Conservation (phyloP, 2,113 vertebrate genomes). For the Arizona elegans region DNA sequence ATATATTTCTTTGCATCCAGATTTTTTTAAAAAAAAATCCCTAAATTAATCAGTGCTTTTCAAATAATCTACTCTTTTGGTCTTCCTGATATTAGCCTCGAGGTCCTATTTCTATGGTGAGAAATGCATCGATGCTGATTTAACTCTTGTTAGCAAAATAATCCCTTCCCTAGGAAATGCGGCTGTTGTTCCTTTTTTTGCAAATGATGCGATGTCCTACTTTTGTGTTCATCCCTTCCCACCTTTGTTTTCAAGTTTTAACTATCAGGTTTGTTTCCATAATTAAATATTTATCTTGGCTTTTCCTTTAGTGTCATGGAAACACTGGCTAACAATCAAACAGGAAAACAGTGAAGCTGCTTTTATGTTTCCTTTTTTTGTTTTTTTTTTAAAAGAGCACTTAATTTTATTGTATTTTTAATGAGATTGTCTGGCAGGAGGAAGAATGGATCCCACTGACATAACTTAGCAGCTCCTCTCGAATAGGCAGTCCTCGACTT, state of each 20-base stretch:
- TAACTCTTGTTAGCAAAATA: neutral
- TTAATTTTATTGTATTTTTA: neutral
- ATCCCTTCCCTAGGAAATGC: neutral
- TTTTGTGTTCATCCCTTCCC: neutral
- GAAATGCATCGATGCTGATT: neutral
- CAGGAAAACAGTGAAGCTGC: slow-evolving; percentile 14
- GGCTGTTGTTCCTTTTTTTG: neutral
- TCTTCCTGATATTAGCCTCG: neutral
- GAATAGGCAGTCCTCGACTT: neutral
- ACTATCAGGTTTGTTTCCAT: slow-evolving; percentile 15
- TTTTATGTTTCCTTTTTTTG: too few species aligned
- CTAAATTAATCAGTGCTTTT: neutral
- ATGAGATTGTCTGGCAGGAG: neutral
- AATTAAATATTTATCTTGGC: slow-evolving; percentile 55
- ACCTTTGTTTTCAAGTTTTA: slow-evolving; percentile 14
- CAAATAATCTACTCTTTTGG: neutral
- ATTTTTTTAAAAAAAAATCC: neutral
- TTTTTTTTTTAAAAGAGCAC: too few species aligned
- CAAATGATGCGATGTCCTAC: neutral
- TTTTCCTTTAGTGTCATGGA: slow-evolving; percentile 42
- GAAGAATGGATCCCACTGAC: slow-evolving; percentile 49
- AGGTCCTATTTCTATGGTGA: neutral
- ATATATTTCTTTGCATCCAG: neutral
- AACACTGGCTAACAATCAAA: slow-evolving; percentile 32
- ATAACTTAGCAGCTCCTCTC: slow-evolving; percentile 30